Evolutionary conservation across 2,888 invertebrate species (phyloP).

Genomic region (Mimumesa dahlbomi): DNA sequence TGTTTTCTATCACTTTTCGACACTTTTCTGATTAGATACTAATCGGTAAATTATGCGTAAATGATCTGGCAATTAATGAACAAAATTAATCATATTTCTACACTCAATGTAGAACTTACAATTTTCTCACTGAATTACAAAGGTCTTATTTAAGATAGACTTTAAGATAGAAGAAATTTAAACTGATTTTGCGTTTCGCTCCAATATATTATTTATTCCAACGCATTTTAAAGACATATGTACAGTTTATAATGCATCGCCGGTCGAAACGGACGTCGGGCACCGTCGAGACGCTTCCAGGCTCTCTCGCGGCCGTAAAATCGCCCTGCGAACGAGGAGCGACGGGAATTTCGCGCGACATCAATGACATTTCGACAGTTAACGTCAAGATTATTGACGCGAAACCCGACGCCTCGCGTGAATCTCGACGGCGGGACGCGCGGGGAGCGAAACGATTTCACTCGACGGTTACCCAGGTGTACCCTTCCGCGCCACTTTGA

Average conservation of each 20-base stretch:
- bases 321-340: conserved; percentile 46
- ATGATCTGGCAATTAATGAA: too few relatives aligned
- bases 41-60: too few relatives aligned
- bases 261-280: conserved; percentile 8
- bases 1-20: too few relatives aligned
- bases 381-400: conserved; percentile 66
- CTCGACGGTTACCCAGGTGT: conserved; percentile 25
- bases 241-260: not conserved
- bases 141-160: too few relatives aligned
- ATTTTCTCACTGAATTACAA: too few relatives aligned
- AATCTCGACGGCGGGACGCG: conserved; percentile 17
- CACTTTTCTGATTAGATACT: too few relatives aligned
- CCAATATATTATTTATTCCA: too few relatives aligned
- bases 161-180: too few relatives aligned
- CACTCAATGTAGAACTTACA: too few relatives aligned
- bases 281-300: conserved; percentile 16
- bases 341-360: conserved; percentile 56
- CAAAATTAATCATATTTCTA: too few relatives aligned
- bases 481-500: conserved; percentile 37
- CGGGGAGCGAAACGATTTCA: conserved; percentile 29
- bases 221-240: not conserved
- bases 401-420: conserved; percentile 27
- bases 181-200: too few relatives aligned
- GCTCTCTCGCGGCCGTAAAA: conserved; percentile 61
- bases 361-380: conserved; percentile 66